A percentile compares a stretch with the other conserved stretches of the same genome.
phyloP scores from a whole-genome alignment of 2,888 invertebrate species.

The Poecilobothrus nobilitatus region DNA sequence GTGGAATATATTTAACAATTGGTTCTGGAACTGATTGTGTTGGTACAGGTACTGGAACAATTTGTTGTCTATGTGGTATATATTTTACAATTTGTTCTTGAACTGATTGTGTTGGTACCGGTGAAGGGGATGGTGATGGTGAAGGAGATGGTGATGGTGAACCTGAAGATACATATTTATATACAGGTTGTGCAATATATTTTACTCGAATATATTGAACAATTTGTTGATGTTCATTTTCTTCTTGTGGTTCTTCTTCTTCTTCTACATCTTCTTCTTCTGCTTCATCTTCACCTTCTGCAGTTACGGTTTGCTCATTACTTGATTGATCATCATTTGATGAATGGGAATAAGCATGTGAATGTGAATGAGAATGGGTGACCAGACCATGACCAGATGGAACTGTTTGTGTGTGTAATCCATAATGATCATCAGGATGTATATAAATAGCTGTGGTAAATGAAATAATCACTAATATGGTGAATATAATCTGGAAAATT shows the following conservation, averaged over 20 bases:
- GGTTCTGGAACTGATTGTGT: not conserved
- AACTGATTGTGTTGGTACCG: not conserved
- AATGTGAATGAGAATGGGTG: not conserved
- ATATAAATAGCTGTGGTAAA: not conserved
- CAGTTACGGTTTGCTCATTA: not conserved
- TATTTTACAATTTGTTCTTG: not conserved
- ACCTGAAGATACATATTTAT: not conserved
- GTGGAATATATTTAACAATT: not conserved
- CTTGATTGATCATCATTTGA: not conserved
- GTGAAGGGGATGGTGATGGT: not conserved
- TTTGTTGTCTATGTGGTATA: not conserved
- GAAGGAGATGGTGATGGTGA: not conserved
- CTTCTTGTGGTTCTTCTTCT: not conserved
- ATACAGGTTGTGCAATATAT: slow-evolving; percentile 1
- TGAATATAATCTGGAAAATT: not conserved
- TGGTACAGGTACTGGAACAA: not conserved
- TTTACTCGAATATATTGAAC: not conserved
- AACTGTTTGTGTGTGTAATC: not conserved
- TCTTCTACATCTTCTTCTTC: not conserved
- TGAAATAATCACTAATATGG: not conserved
- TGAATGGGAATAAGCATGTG: not conserved
- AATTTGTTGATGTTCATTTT: not conserved
- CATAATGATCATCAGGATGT: not conserved
- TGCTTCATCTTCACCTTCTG: not conserved
- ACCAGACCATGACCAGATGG: not conserved